Conservation (phyloP, 2,113 vertebrate species). For the Sylvietta virens region DNA sequence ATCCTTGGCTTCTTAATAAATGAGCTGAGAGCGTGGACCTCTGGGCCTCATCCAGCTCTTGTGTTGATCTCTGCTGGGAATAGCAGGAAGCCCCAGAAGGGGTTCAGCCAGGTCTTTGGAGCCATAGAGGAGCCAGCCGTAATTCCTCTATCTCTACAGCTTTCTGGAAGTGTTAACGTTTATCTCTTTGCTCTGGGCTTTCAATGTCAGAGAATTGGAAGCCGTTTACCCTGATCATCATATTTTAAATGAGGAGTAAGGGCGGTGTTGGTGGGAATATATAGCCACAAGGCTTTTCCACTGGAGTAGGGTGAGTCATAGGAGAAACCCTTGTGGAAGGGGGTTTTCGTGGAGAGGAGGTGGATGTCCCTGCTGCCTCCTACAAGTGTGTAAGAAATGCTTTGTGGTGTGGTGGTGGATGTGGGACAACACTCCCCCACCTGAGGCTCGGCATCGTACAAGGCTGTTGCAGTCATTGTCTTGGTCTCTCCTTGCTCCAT, state of each 20-base stretch:
- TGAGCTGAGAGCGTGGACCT: not conserved
- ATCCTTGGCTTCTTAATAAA: not conserved
- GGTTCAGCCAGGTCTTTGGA: not conserved
- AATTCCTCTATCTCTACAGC: not conserved
- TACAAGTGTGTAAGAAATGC: not conserved
- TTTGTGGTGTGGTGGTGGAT: no score
- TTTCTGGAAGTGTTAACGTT: slow-evolving; percentile 9
- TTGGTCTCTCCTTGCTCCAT: not conserved
- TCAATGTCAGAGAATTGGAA: not conserved
- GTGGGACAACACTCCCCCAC: not conserved
- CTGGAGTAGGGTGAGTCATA: not conserved
- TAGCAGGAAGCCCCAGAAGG: not conserved
- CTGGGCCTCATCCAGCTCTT: not conserved
- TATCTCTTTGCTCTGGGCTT: slow-evolving; percentile 12
- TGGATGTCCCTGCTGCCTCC: not conserved
- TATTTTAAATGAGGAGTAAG: not conserved
- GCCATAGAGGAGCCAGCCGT: not conserved
- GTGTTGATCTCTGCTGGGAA: not conserved
- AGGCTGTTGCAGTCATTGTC: rapidly evolving
- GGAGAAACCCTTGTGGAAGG: not conserved
- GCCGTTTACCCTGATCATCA: not conserved
- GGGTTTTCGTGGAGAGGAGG: not conserved
- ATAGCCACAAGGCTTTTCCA: not conserved
- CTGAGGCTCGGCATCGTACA: not conserved
- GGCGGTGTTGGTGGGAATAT: not conserved